Base-by-base conservation (phyloP, 2,113 vertebrate genomes). In the Brachirus orientalis region DNA sequence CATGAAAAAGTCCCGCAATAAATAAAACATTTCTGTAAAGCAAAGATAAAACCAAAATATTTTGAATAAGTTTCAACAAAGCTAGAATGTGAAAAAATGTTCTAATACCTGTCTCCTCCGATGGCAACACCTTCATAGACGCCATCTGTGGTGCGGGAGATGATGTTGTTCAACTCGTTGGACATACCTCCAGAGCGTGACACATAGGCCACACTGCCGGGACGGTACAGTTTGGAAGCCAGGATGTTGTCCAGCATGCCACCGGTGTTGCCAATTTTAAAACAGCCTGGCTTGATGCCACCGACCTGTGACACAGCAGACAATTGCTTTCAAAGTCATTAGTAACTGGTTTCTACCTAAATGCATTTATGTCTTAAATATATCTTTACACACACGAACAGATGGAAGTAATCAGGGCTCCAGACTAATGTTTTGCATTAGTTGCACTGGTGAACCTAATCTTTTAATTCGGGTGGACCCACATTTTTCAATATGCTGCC, bases 161-260 rank as follows among this genome's bases (percentile, higher is more conserved):
- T 95, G 58, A 99, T 99, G 81, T 99, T 99, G 92, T 99, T 99
- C 72, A 99, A 94, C 83, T 99, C 98, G 0, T 99, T 99, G 79
- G 97, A 99, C 98, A 99, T 99, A 7, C 98, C 98, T 8, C 97
- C 98, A 0, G 98, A 99, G 3, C 98, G 95, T 0, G 98, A 99
- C 20, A 99, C 97, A 0, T 99, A 99, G 0, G 97, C 97, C 79
- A 99, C 97, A 0, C 98, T 99, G 79, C 98, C 98, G 0, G 97
- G 97, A 0, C 98, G 95, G 83, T 99, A 99, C 9, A 99, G 92
- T 78, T 99, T 99, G 0, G 98, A 99, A 0, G 98, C 96, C 63
- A 99, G 82, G 81, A 99, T 99, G 69, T 99, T 99, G 85, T 99
- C 98, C 85, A 99, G 90, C 98, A 99, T 99, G 3, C 98, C 98